Conservation (phyloP, 1,140 invertebrate species). For the Rhopalosiphum maidis region DNA sequence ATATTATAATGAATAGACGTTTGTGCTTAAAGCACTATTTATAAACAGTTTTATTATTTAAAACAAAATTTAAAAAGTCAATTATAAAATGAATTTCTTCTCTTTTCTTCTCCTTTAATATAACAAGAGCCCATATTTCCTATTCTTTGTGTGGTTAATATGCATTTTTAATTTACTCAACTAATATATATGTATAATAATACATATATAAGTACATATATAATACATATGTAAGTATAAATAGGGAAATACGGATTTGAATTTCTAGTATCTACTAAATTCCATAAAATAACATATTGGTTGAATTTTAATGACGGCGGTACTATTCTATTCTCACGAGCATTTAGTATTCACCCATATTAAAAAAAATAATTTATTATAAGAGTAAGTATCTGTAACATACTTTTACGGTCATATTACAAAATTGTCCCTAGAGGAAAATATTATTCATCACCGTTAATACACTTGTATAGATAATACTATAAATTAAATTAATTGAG, state of each 20-base stretch:
- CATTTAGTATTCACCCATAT: neutral
- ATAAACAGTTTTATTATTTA: no score
- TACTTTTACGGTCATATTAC: neutral
- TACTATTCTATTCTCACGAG: neutral
- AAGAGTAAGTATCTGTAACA: neutral
- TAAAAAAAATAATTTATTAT: constrained; percentile 25
- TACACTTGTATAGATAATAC: neutral
- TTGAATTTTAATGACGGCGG: neutral
- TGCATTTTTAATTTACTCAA: neutral
- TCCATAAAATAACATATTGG: neutral
- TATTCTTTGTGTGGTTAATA: neutral
- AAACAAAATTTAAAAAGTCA: neutral
- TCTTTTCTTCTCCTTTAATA: neutral
- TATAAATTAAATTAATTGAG: neutral
- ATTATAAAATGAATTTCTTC: neutral
- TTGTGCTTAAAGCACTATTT: no score
- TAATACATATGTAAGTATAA: neutral
- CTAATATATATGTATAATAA: no score
- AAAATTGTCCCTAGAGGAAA: neutral
- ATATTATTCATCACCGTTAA: neutral
- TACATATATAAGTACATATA: no score
- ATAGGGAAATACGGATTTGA: neutral
- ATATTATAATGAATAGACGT: no score
- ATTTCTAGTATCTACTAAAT: neutral
- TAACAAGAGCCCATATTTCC: neutral